A percentile compares a stretch with the other conserved stretches of the same genome.
phyloP scores from a whole-genome alignment of 2,113 vertebrate genomes.

The Solenodon paradoxus region DNA sequence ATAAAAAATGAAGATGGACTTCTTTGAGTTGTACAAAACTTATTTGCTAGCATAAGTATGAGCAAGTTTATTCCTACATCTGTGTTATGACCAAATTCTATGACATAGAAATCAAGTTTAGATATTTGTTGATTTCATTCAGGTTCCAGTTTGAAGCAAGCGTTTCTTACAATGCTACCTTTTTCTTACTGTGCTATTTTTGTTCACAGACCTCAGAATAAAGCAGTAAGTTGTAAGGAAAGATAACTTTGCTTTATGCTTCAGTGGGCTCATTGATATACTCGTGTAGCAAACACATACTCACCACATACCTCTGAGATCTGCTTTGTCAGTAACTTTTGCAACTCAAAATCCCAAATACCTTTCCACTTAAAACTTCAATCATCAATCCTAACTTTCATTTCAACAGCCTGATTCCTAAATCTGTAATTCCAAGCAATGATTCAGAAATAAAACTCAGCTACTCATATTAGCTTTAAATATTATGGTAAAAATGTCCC shows the following conservation, averaged over 20 bases:
- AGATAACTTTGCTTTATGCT: not conserved
- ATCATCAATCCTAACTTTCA: not conserved
- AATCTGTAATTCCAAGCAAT: not conserved
- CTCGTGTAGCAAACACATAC: accelerated
- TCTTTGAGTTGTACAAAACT: not conserved
- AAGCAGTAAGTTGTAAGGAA: not conserved
- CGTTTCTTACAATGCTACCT: not conserved
- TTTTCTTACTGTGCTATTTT: not conserved
- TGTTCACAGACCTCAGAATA: not conserved
- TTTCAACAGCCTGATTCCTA: not conserved
- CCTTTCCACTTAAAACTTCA: not conserved
- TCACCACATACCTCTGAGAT: accelerated
- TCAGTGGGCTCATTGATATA: accelerated
- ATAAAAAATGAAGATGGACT: not conserved
- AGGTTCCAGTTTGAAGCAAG: not conserved
- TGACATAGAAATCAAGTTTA: not conserved
- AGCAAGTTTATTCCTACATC: not conserved
- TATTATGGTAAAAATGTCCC: not conserved
- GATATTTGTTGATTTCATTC: not conserved
- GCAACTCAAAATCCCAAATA: not conserved
- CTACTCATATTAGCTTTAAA: not conserved
- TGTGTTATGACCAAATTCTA: not conserved
- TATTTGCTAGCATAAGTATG: not conserved
- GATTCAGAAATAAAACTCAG: not conserved
- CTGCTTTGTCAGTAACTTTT: not conserved